phyloP scores from a whole-genome alignment of 2,113 vertebrate genomes.

The Peromyscus maniculatus region DNA sequence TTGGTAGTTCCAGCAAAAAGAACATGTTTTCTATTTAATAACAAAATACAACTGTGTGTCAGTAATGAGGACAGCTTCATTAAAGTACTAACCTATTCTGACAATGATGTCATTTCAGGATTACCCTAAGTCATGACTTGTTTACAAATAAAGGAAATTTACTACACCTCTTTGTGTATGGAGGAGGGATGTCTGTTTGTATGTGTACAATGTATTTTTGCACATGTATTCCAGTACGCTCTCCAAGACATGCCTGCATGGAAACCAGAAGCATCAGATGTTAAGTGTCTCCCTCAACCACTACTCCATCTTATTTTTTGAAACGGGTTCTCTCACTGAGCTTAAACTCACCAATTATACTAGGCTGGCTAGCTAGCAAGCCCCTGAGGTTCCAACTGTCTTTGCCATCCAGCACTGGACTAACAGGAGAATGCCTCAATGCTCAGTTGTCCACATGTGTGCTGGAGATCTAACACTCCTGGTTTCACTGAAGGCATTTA shows the following conservation, averaged over 20 bases:
- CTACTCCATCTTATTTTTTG: neutral
- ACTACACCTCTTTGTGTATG: neutral
- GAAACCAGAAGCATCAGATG: neutral
- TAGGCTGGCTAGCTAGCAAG: neutral
- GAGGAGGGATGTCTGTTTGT: neutral
- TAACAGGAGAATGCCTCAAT: neutral
- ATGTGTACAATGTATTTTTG: neutral
- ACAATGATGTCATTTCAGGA: slow-evolving; percentile 48
- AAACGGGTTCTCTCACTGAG: neutral
- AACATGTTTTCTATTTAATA: neutral
- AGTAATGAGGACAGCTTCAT: neutral
- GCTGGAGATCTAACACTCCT: neutral
- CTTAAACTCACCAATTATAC: neutral
- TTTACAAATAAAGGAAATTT: neutral
- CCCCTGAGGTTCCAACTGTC: neutral
- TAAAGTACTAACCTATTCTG: slow-evolving; percentile 10
- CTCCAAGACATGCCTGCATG: neutral
- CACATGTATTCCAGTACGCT: neutral
- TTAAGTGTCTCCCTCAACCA: neutral
- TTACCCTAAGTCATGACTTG: slow-evolving; percentile 4
- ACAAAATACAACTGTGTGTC: neutral
- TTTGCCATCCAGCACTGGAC: neutral
- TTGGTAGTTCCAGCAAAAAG: slow-evolving; percentile 8
- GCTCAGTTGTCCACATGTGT: neutral
- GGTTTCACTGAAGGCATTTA: neutral